Base-by-base conservation (phyloP, 2,113 vertebrate genomes). In the Ornithorhynchus anatinus region DNA sequence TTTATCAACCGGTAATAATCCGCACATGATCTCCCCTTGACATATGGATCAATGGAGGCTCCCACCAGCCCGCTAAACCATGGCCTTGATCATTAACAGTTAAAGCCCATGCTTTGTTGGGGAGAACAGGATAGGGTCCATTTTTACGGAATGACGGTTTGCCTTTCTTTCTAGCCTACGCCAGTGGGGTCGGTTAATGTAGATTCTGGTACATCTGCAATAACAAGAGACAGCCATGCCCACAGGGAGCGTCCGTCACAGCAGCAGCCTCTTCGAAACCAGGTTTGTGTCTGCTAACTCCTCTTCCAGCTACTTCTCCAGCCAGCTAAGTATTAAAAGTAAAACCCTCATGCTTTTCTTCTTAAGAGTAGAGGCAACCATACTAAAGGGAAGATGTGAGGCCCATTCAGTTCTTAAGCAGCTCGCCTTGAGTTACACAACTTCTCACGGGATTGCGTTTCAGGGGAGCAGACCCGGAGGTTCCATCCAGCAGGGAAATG, bases 111-210 rank as follows among this genome's bases (percentile, higher is more conserved):
- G n/a, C n/a, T n/a, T n/a, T 47, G 51, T 25, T 63, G 19, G 23
- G 79, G 36, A n/a, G 32, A 32, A 42, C 43, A 57, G 15, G 17
- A 15, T 63, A 40, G 31, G 22, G 33, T 48, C 29, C 39, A 3
- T 59, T 58, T 66, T 63, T 22, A n/a, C 31, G 40, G 43, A 48
- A 14, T 81, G 70, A 54, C 36, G n/a, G 66, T 51, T 7, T 11
- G 2, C 36, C 31, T 88, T 5, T 84, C 80, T 71, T 81, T 89
- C 40, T 71, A 99, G 97, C 97, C 97, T 82, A 99, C 97, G 70
- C 97, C 96, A 0, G 96, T 99, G 83, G 97, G 97, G 54, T 96
- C 97, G 33, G 95, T 97, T 80, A 95, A 97, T 1, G 95, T 98
- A 50, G 97, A 99, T 83, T 98, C 97, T 6, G 97, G 95, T 79